phyloP scores from a whole-genome alignment of 1,140 invertebrate genomes.

The Pectinophora gossypiella region DNA sequence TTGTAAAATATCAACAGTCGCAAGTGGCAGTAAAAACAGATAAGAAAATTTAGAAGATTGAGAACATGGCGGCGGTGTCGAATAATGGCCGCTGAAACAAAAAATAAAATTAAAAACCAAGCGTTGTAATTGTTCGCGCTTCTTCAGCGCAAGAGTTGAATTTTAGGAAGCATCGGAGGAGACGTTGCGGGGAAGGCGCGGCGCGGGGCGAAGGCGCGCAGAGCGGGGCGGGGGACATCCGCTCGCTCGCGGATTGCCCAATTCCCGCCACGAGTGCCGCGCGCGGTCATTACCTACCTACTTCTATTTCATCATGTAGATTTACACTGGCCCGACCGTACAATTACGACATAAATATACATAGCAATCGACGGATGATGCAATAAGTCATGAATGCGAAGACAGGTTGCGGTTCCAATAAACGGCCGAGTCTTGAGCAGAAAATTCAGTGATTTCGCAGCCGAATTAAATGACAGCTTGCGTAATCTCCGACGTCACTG shows the following conservation, averaged over 20 bases:
- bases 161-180: constrained; percentile 48
- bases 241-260: constrained; percentile 62
- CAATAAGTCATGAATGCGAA: background rate
- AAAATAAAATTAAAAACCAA: constrained; percentile 34
- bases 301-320: constrained; percentile 47
- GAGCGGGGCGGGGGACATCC: constrained; percentile 35
- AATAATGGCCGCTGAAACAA: constrained; percentile 31
- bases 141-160: constrained; percentile 42
- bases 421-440: constrained; percentile 46
- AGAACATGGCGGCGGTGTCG: background rate
- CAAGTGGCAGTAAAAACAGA: background rate
- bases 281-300: constrained; percentile 20
- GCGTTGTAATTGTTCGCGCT: constrained; percentile 34
- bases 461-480: constrained; percentile 55
- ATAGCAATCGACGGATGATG: background rate
- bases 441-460: constrained; percentile 70
- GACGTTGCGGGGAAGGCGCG: constrained; percentile 13
- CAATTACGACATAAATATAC: constrained; percentile 48
- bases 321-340: constrained; percentile 31
- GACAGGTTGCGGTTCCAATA: background rate
- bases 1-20: background rate
- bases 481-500: constrained; percentile 69
- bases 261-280: constrained; percentile 44
- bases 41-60: background rate
- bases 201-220: constrained; percentile 16